Evolutionary conservation across 2,797 vertebrate species (phyloP), one percentile per base, ranked within the genome.

Genomic region (Malacoraja senta): DNA sequence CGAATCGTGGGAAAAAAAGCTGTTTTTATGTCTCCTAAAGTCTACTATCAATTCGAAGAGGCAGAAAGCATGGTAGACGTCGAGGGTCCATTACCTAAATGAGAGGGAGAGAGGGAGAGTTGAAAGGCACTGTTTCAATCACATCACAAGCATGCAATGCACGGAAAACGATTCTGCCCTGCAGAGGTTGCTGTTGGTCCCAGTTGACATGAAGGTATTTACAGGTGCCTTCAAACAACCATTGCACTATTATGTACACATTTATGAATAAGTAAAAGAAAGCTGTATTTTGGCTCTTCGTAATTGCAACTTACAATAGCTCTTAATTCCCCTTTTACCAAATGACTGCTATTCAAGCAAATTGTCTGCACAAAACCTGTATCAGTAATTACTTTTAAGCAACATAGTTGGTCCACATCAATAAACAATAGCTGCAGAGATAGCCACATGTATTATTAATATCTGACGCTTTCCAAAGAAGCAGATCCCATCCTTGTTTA

Each of bases 261-360:
- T 74, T 74, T 74, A 74, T 24, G 71, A 21, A 74, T 74, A 74
- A 74, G 24, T 74, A 26, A n/a, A 86, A 84, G 29, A 86, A 88
- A 68, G 35, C 61, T 35, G n/a, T 35, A 88, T 88, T 88, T 88
- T 88, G 15, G 84, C 32, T 88, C 35, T 32, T 32, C 84, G 65
- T 35, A 65, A 88, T 65, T 88, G 21, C 29, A 88, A 19, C 84
- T n/a, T 88, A 32, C 84, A 88, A 68, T 88, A 35, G n/a, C 63
- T 63, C 65, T n/a, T 88, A 88, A 88, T 38, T 68, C n/a, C 84
- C 26, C 84, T 68, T 88, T 53, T 35, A 24, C n/a, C 21, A 68
- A 35, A 88, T 68, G n/a, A 88, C n/a, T 68, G 84, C 8, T 65
- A 88, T 88, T 88, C 35, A 88, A 88, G n/a, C 3, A 88, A 88